Evolutionary conservation across 2,888 invertebrate genomes (phyloP).

Genomic region (Drosophila pseudotakahashii): DNA sequence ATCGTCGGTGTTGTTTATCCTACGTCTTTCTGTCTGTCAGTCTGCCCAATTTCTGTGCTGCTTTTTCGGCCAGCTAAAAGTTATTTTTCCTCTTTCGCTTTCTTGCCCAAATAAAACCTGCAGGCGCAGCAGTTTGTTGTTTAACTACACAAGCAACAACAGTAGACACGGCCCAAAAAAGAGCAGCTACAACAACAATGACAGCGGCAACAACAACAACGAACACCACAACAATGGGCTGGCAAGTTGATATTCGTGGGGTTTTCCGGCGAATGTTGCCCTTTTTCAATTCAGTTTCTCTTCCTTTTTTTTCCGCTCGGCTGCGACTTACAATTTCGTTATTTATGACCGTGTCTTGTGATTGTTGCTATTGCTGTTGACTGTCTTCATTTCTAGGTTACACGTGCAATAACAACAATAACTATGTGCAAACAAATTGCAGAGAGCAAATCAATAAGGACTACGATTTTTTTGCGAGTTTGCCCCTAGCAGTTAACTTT

Average conservation of each 20-base stretch:
- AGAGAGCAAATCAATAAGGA: constrained; percentile 69
- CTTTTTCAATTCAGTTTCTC: constrained; percentile 23
- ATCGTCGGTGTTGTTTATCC: constrained; percentile 62
- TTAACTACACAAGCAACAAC: constrained; percentile 35
- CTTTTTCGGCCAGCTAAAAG: constrained; percentile 51
- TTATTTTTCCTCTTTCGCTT: constrained; percentile 47
- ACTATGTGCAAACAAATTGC: constrained; percentile 72
- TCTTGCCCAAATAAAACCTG: constrained; percentile 65
- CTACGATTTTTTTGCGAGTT: constrained; percentile 5
- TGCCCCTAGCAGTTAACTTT: constrained; percentile 25
- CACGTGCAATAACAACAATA: constrained; percentile 47
- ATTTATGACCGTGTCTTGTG: constrained; percentile 68
- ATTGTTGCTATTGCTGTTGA: constrained; percentile 41
- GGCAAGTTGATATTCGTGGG: constrained; percentile 51
- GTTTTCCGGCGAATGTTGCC: constrained; percentile 43
- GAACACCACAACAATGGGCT: constrained; percentile 45
- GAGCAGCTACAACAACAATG: constrained; percentile 20
- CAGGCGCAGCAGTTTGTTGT: constrained; percentile 64
- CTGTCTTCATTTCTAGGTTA: constrained; percentile 69
- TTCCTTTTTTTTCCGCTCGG: constrained; percentile 23
- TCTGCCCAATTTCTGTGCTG: constrained; percentile 63
- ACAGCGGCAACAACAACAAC: constrained; percentile 29
- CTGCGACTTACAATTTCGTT: constrained; percentile 64
- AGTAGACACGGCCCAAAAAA: constrained; percentile 38
- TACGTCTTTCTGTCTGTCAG: constrained; percentile 52